phyloP scores from a whole-genome alignment of 1,140 invertebrate species.

The Cotesia chilonis region DNA sequence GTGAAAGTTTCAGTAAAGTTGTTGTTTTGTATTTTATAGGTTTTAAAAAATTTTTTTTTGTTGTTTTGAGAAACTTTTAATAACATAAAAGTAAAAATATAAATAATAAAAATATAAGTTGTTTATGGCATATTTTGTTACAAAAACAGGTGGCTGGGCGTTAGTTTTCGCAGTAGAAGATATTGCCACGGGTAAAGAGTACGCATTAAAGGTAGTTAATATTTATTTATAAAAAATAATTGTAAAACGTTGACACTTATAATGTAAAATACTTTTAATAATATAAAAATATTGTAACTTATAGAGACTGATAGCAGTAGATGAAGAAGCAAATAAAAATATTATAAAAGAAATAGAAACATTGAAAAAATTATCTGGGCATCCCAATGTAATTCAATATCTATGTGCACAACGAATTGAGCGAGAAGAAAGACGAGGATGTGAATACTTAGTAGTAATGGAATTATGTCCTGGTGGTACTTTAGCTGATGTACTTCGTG shows the following conservation, averaged over 20 bases:
- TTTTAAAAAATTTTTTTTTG: no score
- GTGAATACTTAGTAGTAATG: conserved; percentile 77
- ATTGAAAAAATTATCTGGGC: conserved; percentile 79
- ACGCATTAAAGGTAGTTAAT: conserved; percentile 80
- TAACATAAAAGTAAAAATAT: background rate
- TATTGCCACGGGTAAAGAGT: conserved; percentile 84
- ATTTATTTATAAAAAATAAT: background rate
- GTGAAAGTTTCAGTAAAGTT: conserved; percentile 2
- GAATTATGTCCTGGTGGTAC: conserved; percentile 80
- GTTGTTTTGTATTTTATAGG: background rate
- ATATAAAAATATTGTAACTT: conserved; percentile 9
- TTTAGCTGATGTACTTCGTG: conserved; percentile 81
- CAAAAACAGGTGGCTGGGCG: conserved; percentile 85
- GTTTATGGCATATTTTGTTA: background rate
- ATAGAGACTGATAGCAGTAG: conserved; percentile 78
- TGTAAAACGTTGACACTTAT: no score
- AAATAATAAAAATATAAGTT: background rate
- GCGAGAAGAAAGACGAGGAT: conserved; percentile 66
- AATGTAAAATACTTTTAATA: background rate
- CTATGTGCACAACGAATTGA: conserved; percentile 79
- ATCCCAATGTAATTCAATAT: conserved; percentile 84
- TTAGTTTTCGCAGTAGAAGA: conserved; percentile 95
- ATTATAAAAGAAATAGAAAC: conserved; percentile 83
- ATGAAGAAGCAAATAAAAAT: conserved; percentile 79
- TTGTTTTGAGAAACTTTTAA: background rate